phyloP scores from a whole-genome alignment of 2,113 vertebrate genomes.

The Gymnocephalus cernua region DNA sequence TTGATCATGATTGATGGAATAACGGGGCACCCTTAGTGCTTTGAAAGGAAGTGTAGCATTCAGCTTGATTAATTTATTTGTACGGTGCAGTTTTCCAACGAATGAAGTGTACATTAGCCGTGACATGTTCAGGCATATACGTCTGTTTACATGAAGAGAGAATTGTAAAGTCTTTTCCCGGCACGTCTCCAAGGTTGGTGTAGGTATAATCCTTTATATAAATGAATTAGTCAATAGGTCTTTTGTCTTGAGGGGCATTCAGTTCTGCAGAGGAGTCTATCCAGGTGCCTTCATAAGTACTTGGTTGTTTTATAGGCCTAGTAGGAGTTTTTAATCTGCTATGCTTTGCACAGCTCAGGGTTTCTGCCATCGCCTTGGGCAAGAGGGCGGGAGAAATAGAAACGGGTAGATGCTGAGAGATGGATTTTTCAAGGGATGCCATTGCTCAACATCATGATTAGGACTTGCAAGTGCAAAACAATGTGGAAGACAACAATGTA shows the following conservation, averaged over 20 bases:
- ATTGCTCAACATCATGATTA: slow-evolving; percentile 73
- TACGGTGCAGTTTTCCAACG: slow-evolving; percentile 33
- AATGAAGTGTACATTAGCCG: slow-evolving; percentile 39
- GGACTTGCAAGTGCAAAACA: slow-evolving; percentile 62
- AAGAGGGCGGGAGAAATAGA: slow-evolving; percentile 41
- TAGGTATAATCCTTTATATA: slow-evolving; percentile 55
- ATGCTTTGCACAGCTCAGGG: slow-evolving; percentile 52
- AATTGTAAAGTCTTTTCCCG: slow-evolving; percentile 53
- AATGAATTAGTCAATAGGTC: slow-evolving; percentile 62
- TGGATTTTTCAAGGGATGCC: slow-evolving; percentile 47
- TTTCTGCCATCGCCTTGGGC: slow-evolving; percentile 61
- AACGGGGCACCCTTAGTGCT: slow-evolving; percentile 55
- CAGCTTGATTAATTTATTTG: slow-evolving; percentile 73
- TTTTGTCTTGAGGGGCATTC: slow-evolving; percentile 67
- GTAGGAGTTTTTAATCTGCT: slow-evolving; percentile 62
- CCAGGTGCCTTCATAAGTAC: slow-evolving; percentile 62
- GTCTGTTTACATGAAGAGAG: slow-evolving; percentile 62
- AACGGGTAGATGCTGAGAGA: slow-evolving; percentile 67
- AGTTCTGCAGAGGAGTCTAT: slow-evolving; percentile 49
- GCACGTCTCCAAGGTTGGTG: slow-evolving; percentile 39
- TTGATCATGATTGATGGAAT: slow-evolving; percentile 73
- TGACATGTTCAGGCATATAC: slow-evolving; percentile 47
- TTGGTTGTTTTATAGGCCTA: slow-evolving; percentile 56
- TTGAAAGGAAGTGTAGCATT: slow-evolving; percentile 49
- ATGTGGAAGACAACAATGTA: slow-evolving; percentile 71